Base-by-base conservation (phyloP, 2,888 invertebrate genomes). In the Erebia epiphron region DNA sequence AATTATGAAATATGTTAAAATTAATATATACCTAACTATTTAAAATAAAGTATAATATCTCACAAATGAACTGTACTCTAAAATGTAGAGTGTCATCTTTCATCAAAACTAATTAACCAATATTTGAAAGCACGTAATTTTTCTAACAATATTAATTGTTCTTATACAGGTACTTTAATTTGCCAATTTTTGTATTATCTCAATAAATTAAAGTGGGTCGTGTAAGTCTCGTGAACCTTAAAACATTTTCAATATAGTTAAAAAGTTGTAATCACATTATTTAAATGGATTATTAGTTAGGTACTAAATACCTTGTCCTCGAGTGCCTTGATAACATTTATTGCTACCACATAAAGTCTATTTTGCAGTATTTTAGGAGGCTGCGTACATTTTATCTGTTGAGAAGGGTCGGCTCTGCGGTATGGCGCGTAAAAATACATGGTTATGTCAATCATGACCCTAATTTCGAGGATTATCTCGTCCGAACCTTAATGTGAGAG, bases 391-490 rank as follows among this genome's bases (percentile, higher is more conserved):
- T 71, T 71, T 71, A 49, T 67, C 68, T 54, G 46, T 67, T 69
- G 66, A 71, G 63, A 68, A 68, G 63, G 70, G 67, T 71, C 66
- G 66, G 21, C 61, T 73, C 50, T 68, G 71, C 66, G 70, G 62
- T 46, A 70, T 63, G 73, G 69, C 69, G 69, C 71, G 67, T 69
- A 69, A 66, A 69, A 71, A 64, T 71, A 66, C 63, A 49, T 52
- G 49, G 26, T 56, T 70, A 26, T 70, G 70, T 61, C 70, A 73
- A 73, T 70, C 18, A 54, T 61, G 54, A 2, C 68, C 61, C 49
- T 60, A 50, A 70, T 68, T 67, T 52, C 57, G 13, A 49, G 46
- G 43, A 68, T 46, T 10, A 68, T 52, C 21, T 67, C 14, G 49
- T 64, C 21, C 16, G 13, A 60, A 9, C 14, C 35, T 9, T 56